Percentiles rank a stretch among this genome's conserved stretches.
Conservation (phyloP, 2,113 vertebrate species). For the Atherinomorus stipes region DNA sequence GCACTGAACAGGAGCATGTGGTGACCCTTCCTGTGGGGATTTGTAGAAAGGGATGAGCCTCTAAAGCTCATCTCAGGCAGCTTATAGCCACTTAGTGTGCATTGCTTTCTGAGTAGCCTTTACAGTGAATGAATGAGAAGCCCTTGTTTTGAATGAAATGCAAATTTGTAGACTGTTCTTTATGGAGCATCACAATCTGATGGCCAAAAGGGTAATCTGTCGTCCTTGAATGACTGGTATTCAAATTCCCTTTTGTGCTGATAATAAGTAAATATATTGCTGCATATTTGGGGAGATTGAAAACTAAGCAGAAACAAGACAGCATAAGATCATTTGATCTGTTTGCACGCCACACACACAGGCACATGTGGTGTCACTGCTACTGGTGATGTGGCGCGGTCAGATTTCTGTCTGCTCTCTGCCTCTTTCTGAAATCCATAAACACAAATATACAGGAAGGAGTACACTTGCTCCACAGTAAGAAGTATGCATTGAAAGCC, state of each 20-base stretch:
- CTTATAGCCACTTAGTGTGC: conserved; percentile 44
- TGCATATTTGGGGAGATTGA: no score
- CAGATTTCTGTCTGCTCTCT: conserved; percentile 26
- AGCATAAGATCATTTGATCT: no score
- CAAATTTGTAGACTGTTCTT: not conserved
- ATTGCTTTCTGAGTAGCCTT: conserved; percentile 20
- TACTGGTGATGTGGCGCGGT: conserved; percentile 57
- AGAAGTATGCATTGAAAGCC: conserved; percentile 39
- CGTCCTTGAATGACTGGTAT: no score
- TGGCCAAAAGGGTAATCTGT: no score
- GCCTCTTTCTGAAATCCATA: conserved; percentile 36
- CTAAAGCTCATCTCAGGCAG: conserved; percentile 48
- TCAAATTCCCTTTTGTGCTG: no score
- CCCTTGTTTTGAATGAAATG: not conserved
- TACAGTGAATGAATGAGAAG: conserved; percentile 3
- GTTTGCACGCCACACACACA: not conserved
- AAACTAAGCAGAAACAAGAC: no score
- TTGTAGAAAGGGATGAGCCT: conserved; percentile 59
- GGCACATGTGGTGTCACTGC: conserved; percentile 19
- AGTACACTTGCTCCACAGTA: conserved; percentile 19
- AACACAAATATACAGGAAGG: conserved; percentile 33
- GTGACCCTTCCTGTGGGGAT: conserved; percentile 46
- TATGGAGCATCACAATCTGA: no score
- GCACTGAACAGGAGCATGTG: conserved; percentile 51
- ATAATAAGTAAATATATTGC: no score